Percentiles rank a stretch among this genome's conserved stretches.
phyloP scores from a whole-genome alignment of 2,888 invertebrate species.

The Dryadula phaetusa region DNA sequence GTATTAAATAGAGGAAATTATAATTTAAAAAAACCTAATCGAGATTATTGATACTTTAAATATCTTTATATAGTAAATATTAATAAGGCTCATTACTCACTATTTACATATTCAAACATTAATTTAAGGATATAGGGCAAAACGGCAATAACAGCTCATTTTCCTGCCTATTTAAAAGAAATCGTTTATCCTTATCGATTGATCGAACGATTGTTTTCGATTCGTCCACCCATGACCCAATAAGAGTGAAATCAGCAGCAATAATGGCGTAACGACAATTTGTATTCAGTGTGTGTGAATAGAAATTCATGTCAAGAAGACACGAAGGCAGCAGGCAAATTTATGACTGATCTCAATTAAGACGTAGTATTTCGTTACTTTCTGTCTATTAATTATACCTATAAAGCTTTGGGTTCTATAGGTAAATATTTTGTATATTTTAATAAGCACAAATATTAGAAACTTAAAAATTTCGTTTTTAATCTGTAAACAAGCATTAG shows the following conservation, averaged over 20 bases:
- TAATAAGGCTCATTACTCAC: not conserved
- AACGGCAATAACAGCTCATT: constrained; percentile 9
- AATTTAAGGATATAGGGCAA: not conserved
- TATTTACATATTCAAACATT: not conserved
- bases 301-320: constrained; percentile 84
- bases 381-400: constrained; percentile 18
- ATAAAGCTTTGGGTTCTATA: too few relatives aligned
- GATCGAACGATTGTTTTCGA: constrained; percentile 50
- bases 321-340: constrained; percentile 72
- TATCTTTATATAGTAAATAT: too few relatives aligned
- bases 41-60: not conserved
- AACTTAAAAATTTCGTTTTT: too few relatives aligned
- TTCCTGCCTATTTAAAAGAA: constrained; percentile 16
- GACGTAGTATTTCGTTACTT: constrained; percentile 51
- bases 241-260: constrained; percentile 77
- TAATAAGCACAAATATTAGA: too few relatives aligned
- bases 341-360: constrained; percentile 62
- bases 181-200: constrained; percentile 44
- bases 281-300: constrained; percentile 77
- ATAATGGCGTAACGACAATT: constrained; percentile 74
- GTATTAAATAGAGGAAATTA: too few relatives aligned
- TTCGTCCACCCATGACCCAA: constrained; percentile 79
- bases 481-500: too few relatives aligned
- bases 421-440: too few relatives aligned
- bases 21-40: too few relatives aligned